Evolutionary conservation across 1,140 invertebrate species (phyloP), one percentile per base, ranked within the genome.

Genomic region (Linepithema humile): DNA sequence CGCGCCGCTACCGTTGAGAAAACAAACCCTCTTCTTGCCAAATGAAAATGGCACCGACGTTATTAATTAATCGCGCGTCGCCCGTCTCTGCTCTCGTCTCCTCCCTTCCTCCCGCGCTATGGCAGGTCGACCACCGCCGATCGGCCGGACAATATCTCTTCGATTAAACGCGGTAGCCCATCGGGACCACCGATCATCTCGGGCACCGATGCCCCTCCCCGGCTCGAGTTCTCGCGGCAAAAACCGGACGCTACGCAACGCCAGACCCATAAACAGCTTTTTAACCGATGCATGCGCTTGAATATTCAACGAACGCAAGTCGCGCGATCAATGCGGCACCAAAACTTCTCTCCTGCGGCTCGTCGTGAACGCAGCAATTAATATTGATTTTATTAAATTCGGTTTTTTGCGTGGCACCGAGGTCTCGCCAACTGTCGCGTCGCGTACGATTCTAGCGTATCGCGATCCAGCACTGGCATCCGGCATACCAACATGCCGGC

Each of bases 321-420:
- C 29, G 10, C 53, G 60, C 75, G 45, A 23, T 20, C 82, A 53
- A 9, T 32, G 26, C 35, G 43, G 59, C 35, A 45, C 17, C 69
- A 40, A 67, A 48, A 32, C 40, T 50, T 73, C 55, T 80, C 53
- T 78, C 45, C 26, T 40, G 3, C 40, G 20, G 43, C 35, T 57
- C 64, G 50, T 38, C 48, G 55, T 43, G 40, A 83, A 83, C 85
- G 86, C 84, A 85, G 89, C 91, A 93, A 93, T 93, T 93, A 93
- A 93, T 93, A 93, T 93, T 93, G 91, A 93, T 93, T 93, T 93
- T 92, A 93, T 93, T 93, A 93, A 92, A 90, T 90, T 70, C 82
- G 59, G 82, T 84, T 90, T 89, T 84, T 93, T 92, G 86, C 84
- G 57, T 10, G 20, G 23, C 57, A 64, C 65, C 84, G 45, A 12